Base-by-base conservation (phyloP, 2,888 invertebrate species). In the Anodontia alba region DNA sequence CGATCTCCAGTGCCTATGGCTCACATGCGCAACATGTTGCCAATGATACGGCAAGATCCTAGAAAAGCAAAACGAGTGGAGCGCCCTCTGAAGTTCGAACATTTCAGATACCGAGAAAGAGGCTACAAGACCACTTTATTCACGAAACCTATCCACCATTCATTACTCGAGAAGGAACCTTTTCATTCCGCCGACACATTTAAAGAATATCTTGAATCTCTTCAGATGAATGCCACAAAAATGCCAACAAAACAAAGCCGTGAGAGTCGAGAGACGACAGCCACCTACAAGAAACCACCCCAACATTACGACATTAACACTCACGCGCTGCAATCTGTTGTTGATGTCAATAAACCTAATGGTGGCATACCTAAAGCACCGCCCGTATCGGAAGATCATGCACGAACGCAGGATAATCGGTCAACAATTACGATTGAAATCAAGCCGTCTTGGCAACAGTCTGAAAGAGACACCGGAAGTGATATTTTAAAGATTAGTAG, bases 111-210 rank as follows among this genome's bases (percentile, higher is more conserved):
- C 38, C 66, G 57, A 10, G 31, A 67, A 15, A 79, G 51, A 31
- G 62, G 36, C 17, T 42, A 20, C 43, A 83, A 57, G 49, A 75
- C 66, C 0, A 84, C 84, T 12, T 73, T 84, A 23, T 84, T 77
- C 33, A 73, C 33, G 29, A 84, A 81, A 75, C 78, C 76, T 8
- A 38, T 79, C 5, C 46, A 73, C 17, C 68, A 73, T 17, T 75
- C 78, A 5, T 54, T 74, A 1, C 77, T 72, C 36, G 57, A 57
- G 57, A 57, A 57, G 29, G 29, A 86, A 36, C n/a, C n/a, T n/a
- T 87, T 86, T 57, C 83, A 83, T 76, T 89, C 88, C 0, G 88
- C 81, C 1, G 87, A 87, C 26, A 86, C 86, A 1, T 89, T 87
- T 46, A 89, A 84, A 36, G 84, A 87, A 72, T 89, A 89, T 75